Percentiles rank a stretch among this genome's conserved stretches.
Evolutionary conservation across 2,113 vertebrate genomes (phyloP).

Genomic region (Cryptomyrus ogoouensis): DNA sequence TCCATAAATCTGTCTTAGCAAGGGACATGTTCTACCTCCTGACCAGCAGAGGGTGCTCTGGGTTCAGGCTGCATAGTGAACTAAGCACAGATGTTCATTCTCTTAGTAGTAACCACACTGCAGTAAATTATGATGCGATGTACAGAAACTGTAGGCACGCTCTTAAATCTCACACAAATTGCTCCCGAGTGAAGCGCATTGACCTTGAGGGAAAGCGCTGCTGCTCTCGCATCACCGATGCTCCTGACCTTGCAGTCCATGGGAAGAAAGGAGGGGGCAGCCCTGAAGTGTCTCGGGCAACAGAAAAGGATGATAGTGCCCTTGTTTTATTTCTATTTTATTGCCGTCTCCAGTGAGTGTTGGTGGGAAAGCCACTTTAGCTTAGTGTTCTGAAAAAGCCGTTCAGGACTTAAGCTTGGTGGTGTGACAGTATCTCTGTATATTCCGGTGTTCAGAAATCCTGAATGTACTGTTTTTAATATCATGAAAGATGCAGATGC

Average conservation of each 20-base stretch:
- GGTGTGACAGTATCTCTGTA: neutral
- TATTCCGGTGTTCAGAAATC: neutral
- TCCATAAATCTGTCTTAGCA: neutral
- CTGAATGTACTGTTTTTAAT: neutral
- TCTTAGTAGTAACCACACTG: neutral
- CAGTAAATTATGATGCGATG: slow-evolving; percentile 12
- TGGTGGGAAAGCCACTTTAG: slow-evolving; percentile 23
- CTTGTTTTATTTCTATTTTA: slow-evolving; percentile 12
- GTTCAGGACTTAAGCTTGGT: neutral
- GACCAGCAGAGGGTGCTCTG: slow-evolving; percentile 46
- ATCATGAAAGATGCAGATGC: neutral
- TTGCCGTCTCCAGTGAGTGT: slow-evolving; percentile 28
- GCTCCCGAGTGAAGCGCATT: slow-evolving; percentile 20
- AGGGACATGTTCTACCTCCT: neutral
- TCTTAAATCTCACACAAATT: slow-evolving; percentile 37
- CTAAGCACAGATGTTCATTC: neutral
- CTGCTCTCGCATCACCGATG: slow-evolving; percentile 7
- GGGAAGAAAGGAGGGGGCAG: neutral
- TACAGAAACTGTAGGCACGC: neutral
- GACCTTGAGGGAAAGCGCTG: slow-evolving; percentile 42
- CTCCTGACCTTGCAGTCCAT: neutral
- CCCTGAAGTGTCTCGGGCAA: neutral
- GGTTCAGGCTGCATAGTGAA: neutral
- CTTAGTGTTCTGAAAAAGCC: neutral
- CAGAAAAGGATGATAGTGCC: slow-evolving; percentile 13